Conservation (phyloP, 2,888 invertebrate genomes). For the Ommatoiulus sabulosus region DNA sequence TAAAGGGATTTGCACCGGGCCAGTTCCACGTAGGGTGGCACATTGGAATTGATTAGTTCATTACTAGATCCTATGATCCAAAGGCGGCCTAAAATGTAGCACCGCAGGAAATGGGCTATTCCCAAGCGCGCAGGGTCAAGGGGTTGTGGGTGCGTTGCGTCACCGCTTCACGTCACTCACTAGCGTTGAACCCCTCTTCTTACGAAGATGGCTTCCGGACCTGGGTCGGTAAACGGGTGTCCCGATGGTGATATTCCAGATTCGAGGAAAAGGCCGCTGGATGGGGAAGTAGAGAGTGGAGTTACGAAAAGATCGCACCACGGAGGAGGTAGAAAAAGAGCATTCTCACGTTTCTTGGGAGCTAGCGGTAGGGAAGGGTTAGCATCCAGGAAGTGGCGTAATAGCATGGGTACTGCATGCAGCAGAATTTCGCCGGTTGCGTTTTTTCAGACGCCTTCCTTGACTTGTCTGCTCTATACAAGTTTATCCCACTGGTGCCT, state of each 20-base stretch:
- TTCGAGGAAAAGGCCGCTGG: constrained; percentile 60
- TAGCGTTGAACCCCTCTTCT: constrained; percentile 54
- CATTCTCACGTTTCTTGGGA: neutral
- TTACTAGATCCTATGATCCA: no score
- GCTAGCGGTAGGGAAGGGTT: constrained; percentile 45
- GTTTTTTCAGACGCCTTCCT: constrained; percentile 40
- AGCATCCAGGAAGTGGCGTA: constrained; percentile 57
- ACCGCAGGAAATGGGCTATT: neutral
- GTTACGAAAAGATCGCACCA: constrained; percentile 60
- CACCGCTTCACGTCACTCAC: constrained; percentile 53
- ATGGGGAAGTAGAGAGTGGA: constrained; percentile 60
- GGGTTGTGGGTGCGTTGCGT: constrained; percentile 48
- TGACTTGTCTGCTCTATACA: constrained; percentile 43
- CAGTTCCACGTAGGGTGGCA: neutral
- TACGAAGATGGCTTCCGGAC: constrained; percentile 60
- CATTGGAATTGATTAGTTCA: neutral
- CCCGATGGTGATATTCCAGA: constrained; percentile 60
- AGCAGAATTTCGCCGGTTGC: constrained; percentile 43
- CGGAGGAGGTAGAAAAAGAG: constrained; percentile 58
- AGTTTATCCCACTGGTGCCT: constrained; percentile 30
- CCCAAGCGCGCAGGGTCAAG: neutral
- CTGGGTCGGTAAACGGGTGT: constrained; percentile 59
- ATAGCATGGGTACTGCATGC: constrained; percentile 47
- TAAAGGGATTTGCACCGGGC: no score
- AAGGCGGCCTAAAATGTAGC: no score